Percentiles rank a stretch among this genome's conserved stretches.
Evolutionary conservation across 1,140 invertebrate species (phyloP).

Genomic region (Eubasilissa regina): DNA sequence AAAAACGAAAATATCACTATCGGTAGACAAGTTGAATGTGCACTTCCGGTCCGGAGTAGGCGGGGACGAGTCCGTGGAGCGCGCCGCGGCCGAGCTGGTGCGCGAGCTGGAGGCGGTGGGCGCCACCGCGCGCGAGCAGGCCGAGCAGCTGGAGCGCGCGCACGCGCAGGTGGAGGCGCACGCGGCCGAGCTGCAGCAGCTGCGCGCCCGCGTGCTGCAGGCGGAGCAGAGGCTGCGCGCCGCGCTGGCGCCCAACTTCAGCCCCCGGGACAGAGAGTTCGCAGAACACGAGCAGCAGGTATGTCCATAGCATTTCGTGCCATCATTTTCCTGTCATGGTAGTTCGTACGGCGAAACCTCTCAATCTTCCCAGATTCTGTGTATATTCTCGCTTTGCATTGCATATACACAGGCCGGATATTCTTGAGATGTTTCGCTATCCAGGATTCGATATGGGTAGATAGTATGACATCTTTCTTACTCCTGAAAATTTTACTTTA

Average conservation of each 20-base stretch:
- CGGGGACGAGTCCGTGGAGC: conserved; percentile 83
- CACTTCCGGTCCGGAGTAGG: conserved; percentile 90
- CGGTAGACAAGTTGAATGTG: conserved; percentile 93
- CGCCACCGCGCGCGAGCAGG: conserved; percentile 79
- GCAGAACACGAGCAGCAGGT: conserved; percentile 93
- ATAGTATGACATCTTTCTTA: no score
- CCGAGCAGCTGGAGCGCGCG: conserved; percentile 82
- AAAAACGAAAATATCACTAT: conserved; percentile 91
- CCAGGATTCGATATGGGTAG: not conserved
- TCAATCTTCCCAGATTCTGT: not conserved
- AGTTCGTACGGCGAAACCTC: not conserved
- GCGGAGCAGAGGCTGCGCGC: conserved; percentile 89
- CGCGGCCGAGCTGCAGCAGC: conserved; percentile 88
- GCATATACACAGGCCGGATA: not conserved
- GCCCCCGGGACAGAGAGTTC: conserved; percentile 87
- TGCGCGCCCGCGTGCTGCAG: conserved; percentile 87
- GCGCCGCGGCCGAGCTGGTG: conserved; percentile 80
- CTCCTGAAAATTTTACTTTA: no score
- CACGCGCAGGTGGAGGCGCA: conserved; percentile 89
- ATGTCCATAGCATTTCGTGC: conserved; percentile 71
- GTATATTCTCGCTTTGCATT: no score
- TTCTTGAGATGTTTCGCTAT: conserved; percentile 16
- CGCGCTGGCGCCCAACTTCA: conserved; percentile 85
- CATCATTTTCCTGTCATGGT: conserved; percentile 12
- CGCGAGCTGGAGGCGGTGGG: conserved; percentile 80